Conservation (phyloP, 2,113 vertebrate species). For the Pseudopipra pipra region DNA sequence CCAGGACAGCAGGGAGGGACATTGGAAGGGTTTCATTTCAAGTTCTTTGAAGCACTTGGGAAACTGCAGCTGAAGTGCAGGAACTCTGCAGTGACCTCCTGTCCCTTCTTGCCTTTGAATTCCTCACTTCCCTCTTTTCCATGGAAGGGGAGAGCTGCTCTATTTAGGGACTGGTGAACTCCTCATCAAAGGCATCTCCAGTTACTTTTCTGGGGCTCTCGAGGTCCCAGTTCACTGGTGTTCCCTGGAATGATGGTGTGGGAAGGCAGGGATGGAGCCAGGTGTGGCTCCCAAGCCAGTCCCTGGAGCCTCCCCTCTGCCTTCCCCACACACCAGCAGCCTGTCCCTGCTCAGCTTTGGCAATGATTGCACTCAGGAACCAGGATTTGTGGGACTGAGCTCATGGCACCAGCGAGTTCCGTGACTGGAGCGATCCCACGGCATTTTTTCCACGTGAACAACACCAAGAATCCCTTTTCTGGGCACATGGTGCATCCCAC, state of each 20-base stretch:
- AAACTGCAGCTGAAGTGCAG: neutral
- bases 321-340: neutral
- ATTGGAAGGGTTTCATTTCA: neutral
- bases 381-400: neutral
- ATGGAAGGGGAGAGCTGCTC: neutral
- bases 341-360: neutral
- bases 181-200: neutral
- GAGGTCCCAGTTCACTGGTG: neutral
- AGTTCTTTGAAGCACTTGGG: neutral
- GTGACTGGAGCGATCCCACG: neutral
- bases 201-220: neutral
- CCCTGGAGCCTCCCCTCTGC: neutral
- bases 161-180: neutral
- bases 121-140: neutral
- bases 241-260: neutral
- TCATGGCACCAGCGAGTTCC: neutral
- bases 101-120: neutral
- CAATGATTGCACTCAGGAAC: neutral
- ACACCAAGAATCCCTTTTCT: neutral
- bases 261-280: neutral
- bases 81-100: neutral
- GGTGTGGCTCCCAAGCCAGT: neutral
- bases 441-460: constrained; percentile 29
- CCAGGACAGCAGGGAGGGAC: neutral
- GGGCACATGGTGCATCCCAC: neutral